phyloP scores from a whole-genome alignment of 2,113 vertebrate species.

The Pandion haliaetus region DNA sequence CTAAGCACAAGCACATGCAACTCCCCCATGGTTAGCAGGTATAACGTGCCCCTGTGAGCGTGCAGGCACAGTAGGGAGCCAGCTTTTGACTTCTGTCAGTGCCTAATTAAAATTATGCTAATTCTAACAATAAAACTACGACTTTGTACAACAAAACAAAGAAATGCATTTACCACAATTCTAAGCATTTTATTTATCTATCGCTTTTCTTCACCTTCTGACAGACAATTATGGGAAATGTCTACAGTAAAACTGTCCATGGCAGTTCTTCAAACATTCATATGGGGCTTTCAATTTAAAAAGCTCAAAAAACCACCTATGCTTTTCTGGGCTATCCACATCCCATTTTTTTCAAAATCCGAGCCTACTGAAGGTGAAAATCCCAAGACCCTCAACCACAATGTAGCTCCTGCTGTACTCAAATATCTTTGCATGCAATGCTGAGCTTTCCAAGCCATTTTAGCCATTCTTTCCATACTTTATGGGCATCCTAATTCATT shows the following conservation, averaged over 20 bases:
- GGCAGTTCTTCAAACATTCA: neutral
- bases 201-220: neutral
- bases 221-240: neutral
- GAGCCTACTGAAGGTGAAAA: neutral
- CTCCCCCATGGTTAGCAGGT: neutral
- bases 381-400: neutral
- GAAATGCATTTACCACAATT: neutral
- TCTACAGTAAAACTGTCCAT: neutral
- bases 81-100: neutral
- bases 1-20: neutral
- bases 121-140: neutral
- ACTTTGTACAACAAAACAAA: neutral
- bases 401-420: neutral
- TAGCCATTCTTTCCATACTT: neutral
- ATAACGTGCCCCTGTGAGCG: neutral
- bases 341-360: neutral
- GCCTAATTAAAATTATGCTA: conserved; percentile 35
- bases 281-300: neutral
- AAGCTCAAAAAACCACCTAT: neutral
- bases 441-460: neutral
- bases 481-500: neutral
- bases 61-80: neutral
- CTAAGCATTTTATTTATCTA: neutral
- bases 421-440: neutral
- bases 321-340: neutral